Evolutionary conservation across 2,113 vertebrate genomes (phyloP).

Genomic region (Ursus arctos): DNA sequence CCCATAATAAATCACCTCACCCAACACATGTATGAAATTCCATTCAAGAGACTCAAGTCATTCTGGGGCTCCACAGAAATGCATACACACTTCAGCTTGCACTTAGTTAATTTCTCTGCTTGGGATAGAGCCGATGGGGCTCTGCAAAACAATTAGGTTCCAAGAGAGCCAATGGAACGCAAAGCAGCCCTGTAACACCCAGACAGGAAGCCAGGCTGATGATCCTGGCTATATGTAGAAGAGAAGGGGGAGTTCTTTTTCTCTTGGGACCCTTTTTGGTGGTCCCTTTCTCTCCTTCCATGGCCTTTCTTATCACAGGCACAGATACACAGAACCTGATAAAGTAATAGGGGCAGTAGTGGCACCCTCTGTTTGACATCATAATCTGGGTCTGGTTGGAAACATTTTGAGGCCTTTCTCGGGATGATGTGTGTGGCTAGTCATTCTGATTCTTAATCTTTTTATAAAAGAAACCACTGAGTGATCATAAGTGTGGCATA

Average conservation of each 20-base stretch:
- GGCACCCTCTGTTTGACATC: background rate
- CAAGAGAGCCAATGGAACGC: background rate
- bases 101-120: conserved; percentile 52
- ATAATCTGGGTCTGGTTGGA: background rate
- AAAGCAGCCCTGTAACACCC: background rate
- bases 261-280: background rate
- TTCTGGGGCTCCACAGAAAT: conserved; percentile 44
- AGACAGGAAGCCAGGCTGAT: background rate
- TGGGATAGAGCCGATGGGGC: conserved; percentile 49
- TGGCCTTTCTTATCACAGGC: background rate
- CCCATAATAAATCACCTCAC: conserved; percentile 73
- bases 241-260: background rate
- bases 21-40: conserved; percentile 74
- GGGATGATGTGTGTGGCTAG: background rate
- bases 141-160: conserved; percentile 30
- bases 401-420: background rate
- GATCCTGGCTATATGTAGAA: background rate
- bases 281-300: background rate
- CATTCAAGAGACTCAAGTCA: conserved; percentile 65
- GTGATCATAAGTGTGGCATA: background rate
- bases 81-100: conserved; percentile 21
- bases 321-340: background rate
- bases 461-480: conserved; percentile 1
- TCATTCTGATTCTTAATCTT: conserved; percentile 37
- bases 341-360: background rate